Evolutionary conservation across 2,113 vertebrate species (phyloP).

Genomic region (Campylomormyrus tamandua): DNA sequence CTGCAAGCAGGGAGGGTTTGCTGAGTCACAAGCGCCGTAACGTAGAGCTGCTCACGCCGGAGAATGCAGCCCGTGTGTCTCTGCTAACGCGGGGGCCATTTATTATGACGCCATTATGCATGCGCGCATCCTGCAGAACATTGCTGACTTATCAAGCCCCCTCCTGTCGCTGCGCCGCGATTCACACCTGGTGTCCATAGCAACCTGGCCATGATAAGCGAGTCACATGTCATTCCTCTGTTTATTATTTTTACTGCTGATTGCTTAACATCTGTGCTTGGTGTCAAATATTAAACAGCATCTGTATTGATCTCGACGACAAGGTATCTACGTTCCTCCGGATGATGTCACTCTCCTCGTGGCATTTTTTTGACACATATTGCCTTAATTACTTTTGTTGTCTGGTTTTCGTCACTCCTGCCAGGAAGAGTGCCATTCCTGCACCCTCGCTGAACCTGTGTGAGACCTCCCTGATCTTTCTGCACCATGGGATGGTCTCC

Average conservation of each 20-base stretch:
- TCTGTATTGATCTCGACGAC: background rate
- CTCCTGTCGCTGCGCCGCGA: background rate
- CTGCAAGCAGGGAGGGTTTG: background rate
- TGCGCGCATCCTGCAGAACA: background rate
- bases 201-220: background rate
- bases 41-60: background rate
- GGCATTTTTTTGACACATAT: background rate
- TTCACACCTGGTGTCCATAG: background rate
- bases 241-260: background rate
- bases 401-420: background rate
- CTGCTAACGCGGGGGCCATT: background rate
- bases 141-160: background rate
- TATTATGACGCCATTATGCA: background rate
- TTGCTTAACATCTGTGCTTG: background rate
- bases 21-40: background rate
- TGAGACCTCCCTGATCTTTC: background rate
- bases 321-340: background rate
- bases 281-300: background rate
- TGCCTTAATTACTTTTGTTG: background rate
- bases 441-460: background rate
- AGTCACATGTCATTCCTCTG: background rate
- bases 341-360: background rate
- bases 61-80: background rate
- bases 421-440: background rate
- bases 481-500: background rate